Evolutionary conservation across 1,140 invertebrate genomes (phyloP), one percentile per base, ranked within the genome.

Genomic region (Drosophila triauraria): DNA sequence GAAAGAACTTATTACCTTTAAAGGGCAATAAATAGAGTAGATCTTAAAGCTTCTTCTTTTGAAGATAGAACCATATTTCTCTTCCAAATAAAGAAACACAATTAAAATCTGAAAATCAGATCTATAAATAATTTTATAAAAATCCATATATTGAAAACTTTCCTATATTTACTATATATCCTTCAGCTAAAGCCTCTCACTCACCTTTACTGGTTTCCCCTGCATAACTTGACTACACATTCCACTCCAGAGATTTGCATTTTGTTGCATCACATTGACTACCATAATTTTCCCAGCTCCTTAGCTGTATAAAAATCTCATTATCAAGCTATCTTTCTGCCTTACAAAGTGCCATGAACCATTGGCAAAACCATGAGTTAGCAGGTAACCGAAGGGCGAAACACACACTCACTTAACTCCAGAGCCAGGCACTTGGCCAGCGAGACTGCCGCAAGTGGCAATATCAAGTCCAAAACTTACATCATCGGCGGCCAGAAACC

Each of bases 381-480:
- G 68, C 70, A 43, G 56, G 46, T 70, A 42, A 60, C 53, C 56
- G 56, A 74, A 74, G 70, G 70, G 70, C 70, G 67, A 42, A 53
- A 9, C 17, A 15, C 9, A 47, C 32, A 44, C 8, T 64, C 27
- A 63, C 27, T 32, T n/a, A 44, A n/a, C 17, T 15, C 32, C 35
- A 38, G 35, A 38, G 47, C 15, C 48, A 40, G 43, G 40, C 56
- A 35, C 35, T 70, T 42, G 61, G 53, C 48, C 69, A 77, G 68
- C 72, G 51, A 74, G 74, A 51, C 47, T 74, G 72, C 72, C 54
- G 40, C 72, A 78, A 80, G 84, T 84, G 85, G 80, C 84, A 88
- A 90, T 90, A 88, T 88, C 84, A 88, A 88, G 84, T 90, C 81
- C 85, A 88, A 78, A 68, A 67, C 81, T 90, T 90, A 88, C 85